phyloP scores from a whole-genome alignment of 2,797 vertebrate genomes.

The Varecia variegata region DNA sequence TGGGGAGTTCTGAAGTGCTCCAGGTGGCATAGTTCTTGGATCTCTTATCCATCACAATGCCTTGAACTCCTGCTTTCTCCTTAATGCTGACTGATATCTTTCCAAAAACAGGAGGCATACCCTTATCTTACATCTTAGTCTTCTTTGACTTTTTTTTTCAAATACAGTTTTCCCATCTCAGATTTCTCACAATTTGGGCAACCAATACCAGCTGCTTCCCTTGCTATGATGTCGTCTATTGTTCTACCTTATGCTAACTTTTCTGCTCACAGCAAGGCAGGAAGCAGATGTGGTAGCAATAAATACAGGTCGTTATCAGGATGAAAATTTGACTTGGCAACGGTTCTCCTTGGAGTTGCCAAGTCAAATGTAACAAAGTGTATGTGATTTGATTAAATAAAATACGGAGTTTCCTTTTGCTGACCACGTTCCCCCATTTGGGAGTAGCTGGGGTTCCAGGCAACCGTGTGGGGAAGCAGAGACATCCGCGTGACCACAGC shows the following conservation, averaged over 20 bases:
- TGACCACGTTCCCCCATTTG: background rate
- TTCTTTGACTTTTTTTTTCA: background rate
- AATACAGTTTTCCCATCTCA: background rate
- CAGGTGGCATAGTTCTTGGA: background rate
- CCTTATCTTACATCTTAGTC: background rate
- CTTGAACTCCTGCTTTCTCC: background rate
- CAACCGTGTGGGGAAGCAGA: background rate
- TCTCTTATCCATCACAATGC: background rate
- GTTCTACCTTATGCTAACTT: background rate
- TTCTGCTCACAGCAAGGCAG: background rate
- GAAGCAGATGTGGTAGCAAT: slow-evolving; percentile 55
- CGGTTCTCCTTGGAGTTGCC: slow-evolving; percentile 17
- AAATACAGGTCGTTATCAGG: slow-evolving; percentile 38
- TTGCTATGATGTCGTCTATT: background rate
- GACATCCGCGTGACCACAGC: background rate
- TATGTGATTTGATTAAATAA: slow-evolving; percentile 45
- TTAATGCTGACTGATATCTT: background rate
- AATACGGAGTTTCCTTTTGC: background rate
- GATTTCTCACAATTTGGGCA: background rate
- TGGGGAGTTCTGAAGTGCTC: background rate
- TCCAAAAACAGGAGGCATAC: background rate
- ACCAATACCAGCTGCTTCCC: background rate
- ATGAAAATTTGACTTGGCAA: slow-evolving; percentile 52
- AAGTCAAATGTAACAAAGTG: slow-evolving; percentile 26
- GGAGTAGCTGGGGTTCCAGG: background rate